Base-by-base conservation (phyloP, 2,888 invertebrate species). In the Nomada hirtipes region DNA sequence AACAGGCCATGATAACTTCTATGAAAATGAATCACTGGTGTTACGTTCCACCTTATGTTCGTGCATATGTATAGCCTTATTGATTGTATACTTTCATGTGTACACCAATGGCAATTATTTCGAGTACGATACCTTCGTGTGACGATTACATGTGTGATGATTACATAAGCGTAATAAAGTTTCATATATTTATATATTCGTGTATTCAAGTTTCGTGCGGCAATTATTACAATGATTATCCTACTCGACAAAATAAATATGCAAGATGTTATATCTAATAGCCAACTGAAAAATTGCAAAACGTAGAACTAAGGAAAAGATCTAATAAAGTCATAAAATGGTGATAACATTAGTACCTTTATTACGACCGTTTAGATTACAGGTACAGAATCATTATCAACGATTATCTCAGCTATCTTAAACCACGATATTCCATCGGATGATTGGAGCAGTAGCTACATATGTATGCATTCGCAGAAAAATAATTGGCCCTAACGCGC, bases 341-440 rank as follows among this genome's bases (percentile, higher is more conserved):
- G 11, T 59, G 15, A 36, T 20, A 7, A 13, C 15, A 60, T n/a
- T 68, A 20, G 9, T 15, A 10, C 13, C 36, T 36, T 11, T 68
- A 47, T 52, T 47, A 47, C 47, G 47, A 23, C 26, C 36, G 26
- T 13, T 71, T 61, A 42, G 10, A 47, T n/a, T 57, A 68, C 55
- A 11, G 15, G 0, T 7, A 4, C 2, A 26, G 2, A 26, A 0
- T 15, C 11, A 0, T 26, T 61, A 47, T 53, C 61, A 20, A 11
- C 2, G 9, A 47, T 42, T 36, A 67, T 36, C 20, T 9, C 13
- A 9, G 13, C 13, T 20, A 20, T 15, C 11, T 4, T 20, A 7
- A 36, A 23, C 7, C 2, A 0, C 2, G 13, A 1, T 26, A 18
- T 29, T 52, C 4, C 2, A 9, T 4, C 9, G 36, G 36, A 36